These are phyloP conservation scores for Molorchus minor DNA, from an alignment of 2,888 invertebrate genomes.

Conservation along the genomic window DNA sequence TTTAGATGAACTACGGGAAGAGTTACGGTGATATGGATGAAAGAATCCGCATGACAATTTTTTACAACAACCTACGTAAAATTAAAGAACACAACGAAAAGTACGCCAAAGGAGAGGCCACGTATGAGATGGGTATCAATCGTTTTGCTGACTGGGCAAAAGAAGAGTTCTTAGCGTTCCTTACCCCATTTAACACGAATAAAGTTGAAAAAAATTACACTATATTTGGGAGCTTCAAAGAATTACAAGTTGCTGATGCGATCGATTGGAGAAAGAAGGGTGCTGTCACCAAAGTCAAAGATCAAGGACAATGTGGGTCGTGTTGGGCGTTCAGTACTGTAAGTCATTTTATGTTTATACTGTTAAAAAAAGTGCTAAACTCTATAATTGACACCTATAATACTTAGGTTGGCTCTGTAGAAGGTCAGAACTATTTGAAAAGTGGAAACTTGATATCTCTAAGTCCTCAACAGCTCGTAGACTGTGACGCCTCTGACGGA, in stretches of 20 bases:
- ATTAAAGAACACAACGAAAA: conserved; percentile 27
- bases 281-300: conserved; percentile 88
- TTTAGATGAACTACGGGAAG: not conserved
- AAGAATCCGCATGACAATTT: not conserved
- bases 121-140: conserved; percentile 24
- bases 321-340: conserved; percentile 92
- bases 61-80: conserved; percentile 11
- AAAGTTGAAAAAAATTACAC: not conserved
- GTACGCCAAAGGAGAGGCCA: conserved; percentile 19
- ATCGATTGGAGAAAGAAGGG: conserved; percentile 86
- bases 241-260: not conserved
- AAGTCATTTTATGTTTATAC: too few species aligned
- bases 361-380: not conserved
- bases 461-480: conserved; percentile 90
- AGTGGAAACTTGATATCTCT: conserved; percentile 66
- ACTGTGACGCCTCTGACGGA: conserved; percentile 81
- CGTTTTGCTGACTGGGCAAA: conserved; percentile 60
- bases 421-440: not conserved
- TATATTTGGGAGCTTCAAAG: not conserved
- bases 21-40: not conserved
- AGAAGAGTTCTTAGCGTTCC: not conserved
- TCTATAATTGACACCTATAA: not conserved
- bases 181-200: not conserved
- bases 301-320: conserved; percentile 89
- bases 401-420: not conserved